Conservation (phyloP, 1,140 invertebrate genomes). For the Leptoteleia sp. region DNA sequence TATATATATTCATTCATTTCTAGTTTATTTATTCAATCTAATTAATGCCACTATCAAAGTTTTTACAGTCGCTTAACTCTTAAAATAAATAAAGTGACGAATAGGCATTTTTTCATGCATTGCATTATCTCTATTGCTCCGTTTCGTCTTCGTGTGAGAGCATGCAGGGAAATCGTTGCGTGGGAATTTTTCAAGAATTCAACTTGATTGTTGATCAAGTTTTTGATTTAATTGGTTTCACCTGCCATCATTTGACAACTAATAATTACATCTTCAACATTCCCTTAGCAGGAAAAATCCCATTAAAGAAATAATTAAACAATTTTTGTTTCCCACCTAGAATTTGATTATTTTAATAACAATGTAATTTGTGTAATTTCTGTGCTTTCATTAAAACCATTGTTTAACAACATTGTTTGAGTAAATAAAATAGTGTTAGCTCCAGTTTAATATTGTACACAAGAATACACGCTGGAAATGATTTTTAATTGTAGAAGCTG, state of each 20-base stretch:
- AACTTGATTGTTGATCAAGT: slow-evolving; percentile 41
- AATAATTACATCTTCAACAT: slow-evolving; percentile 2
- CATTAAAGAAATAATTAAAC: no score
- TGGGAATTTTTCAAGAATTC: slow-evolving; percentile 39
- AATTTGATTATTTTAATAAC: not conserved
- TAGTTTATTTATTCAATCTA: no score
- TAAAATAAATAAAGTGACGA: slow-evolving; percentile 8
- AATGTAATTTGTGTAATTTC: not conserved
- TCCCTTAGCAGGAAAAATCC: not conserved
- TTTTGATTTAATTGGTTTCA: slow-evolving; percentile 24
- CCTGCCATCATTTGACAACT: slow-evolving; percentile 3
- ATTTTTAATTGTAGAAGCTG: slow-evolving; percentile 50
- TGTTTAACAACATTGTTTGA: slow-evolving; percentile 26
- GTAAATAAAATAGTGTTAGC: slow-evolving; percentile 39
- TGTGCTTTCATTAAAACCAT: slow-evolving; percentile 5
- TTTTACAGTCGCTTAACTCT: not conserved
- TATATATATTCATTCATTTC: no score
- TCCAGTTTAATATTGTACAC: slow-evolving; percentile 27
- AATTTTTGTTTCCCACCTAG: not conserved
- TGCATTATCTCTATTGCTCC: slow-evolving; percentile 28
- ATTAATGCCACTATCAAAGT: no score
- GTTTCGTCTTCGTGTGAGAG: slow-evolving; percentile 48
- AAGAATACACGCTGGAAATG: slow-evolving; percentile 42
- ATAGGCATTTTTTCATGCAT: slow-evolving; percentile 11
- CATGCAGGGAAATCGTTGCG: slow-evolving; percentile 38